Base-by-base conservation (phyloP, 1,140 invertebrate genomes). In the Papilio dardanus region DNA sequence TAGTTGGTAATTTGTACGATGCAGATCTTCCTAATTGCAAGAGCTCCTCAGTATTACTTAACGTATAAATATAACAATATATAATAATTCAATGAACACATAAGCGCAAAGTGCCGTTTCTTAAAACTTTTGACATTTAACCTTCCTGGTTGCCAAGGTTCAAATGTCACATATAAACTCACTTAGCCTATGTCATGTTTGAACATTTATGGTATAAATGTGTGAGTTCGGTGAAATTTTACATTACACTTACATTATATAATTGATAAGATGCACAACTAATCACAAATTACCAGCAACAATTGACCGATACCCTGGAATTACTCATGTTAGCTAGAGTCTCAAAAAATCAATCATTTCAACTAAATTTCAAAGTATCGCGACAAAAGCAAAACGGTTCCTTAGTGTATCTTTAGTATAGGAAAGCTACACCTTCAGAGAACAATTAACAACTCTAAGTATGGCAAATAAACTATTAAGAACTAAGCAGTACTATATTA, bases 81-180 rank as follows among this genome's bases (percentile, higher is more conserved):
- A 54, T 24, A 30, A 28, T 16, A 58, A 58, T 24, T 58, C 50
- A 58, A 35, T 35, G 65, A 66, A 66, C 10, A 66, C 16, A 66
- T 66, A n/a, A 33, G 62, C n/a, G 30, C 6, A 35, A 35, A 68
- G 3, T 40, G 66, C 31, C 37, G 66, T 33, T 37, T 68, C 66
- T 40, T 68, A 58, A 58, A 58, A 58, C 21, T 76, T 73, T 71
- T 71, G 50, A 76, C 67, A 76, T 28, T 69, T 69, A 71, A 78
- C 76, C 79, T 80, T 80, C 79, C 79, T 80, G 76, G 65, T 78
- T 73, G 77, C 79, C 79, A 58, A 58, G 24, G 54, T 28, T 80
- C 54, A 80, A 76, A 74, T 67, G 76, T 76, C 76, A 66, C 71
- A 76, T 76, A 76, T 65, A 71, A 76, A 76, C 74, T 54, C 68